Evolutionary conservation across 2,113 vertebrate species (phyloP).

Genomic region (Trichechus manatus): DNA sequence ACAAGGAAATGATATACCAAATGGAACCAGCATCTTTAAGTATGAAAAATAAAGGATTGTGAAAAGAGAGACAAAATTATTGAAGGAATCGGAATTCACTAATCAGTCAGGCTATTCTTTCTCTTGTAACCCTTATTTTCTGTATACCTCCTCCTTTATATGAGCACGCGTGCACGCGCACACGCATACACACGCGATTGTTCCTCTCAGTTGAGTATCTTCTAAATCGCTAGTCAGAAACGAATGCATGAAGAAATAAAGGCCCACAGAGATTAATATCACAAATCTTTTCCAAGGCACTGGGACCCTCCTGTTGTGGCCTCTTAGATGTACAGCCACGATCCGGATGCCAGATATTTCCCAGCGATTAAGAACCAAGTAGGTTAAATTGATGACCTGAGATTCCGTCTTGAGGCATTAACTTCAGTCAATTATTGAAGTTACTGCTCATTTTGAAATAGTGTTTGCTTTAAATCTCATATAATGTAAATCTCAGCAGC

Average conservation of each 20-base stretch:
- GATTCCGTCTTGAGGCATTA: constrained; percentile 59
- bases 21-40: constrained; percentile 22
- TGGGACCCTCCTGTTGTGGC: background rate
- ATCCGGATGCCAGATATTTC: background rate
- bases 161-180: background rate
- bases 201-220: background rate
- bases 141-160: background rate
- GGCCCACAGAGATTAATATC: constrained; percentile 8
- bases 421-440: constrained; percentile 77
- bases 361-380: constrained; percentile 41
- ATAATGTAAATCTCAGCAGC: constrained; percentile 75
- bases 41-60: background rate
- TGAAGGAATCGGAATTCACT: background rate
- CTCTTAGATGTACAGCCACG: background rate
- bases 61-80: background rate
- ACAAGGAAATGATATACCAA: background rate
- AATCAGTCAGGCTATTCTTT: background rate
- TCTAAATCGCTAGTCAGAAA: background rate
- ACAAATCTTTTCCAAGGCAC: constrained; percentile 41
- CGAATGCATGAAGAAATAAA: constrained; percentile 55
- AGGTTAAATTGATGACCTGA: constrained; percentile 61
- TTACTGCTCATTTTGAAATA: constrained; percentile 76
- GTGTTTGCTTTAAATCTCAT: constrained; percentile 78
- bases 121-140: background rate
- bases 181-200: background rate